Conservation (phyloP, 2,113 vertebrate genomes). For the Hystrix cristata region DNA sequence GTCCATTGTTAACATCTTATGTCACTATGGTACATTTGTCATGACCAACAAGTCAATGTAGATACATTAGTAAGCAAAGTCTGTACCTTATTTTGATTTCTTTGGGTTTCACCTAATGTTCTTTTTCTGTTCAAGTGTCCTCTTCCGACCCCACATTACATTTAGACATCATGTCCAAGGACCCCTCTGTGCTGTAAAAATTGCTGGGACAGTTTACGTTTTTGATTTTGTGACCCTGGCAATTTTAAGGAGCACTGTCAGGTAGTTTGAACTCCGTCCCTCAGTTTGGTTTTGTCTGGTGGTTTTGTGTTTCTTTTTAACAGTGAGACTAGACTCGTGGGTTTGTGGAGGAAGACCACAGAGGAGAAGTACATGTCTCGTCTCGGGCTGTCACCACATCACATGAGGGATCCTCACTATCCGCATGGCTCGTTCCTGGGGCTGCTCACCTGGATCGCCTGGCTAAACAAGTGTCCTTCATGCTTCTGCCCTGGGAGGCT, state of each 20-base stretch:
- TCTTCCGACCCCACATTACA: neutral
- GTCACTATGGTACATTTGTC: neutral
- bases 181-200: neutral
- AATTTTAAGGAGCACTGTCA: neutral
- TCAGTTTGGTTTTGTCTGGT: neutral
- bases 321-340: neutral
- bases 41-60: neutral
- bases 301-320: neutral
- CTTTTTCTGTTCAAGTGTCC: neutral
- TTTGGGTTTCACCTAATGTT: neutral
- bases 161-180: neutral
- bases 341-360: neutral
- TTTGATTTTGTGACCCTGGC: neutral
- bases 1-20: neutral
- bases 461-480: fast-evolving
- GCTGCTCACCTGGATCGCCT: neutral
- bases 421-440: fast-evolving
- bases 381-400: no score
- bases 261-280: neutral
- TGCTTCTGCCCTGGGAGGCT: neutral
- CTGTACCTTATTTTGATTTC: neutral
- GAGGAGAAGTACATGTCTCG: neutral
- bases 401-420: fast-evolving
- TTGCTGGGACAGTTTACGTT: neutral
- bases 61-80: neutral